Evolutionary conservation across 1,140 invertebrate genomes (phyloP), one percentile per base, ranked within the genome.

Genomic region (Drosophila gunungcola): DNA sequence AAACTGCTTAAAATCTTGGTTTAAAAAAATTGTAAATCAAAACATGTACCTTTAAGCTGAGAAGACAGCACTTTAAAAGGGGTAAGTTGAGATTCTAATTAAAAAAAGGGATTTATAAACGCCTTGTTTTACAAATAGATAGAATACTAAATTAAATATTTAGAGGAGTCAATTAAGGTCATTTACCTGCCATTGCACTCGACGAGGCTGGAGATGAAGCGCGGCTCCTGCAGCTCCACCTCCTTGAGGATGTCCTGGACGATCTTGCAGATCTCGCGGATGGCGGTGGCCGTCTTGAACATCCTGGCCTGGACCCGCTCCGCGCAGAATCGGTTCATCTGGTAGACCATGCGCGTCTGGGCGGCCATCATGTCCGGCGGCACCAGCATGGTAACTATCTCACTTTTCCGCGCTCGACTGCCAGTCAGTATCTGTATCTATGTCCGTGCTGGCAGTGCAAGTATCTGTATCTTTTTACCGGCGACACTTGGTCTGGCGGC

Each of bases 161-260:
- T 29, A 29, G 5, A 29, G 5, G 1, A 29, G 0, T 3, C 29
- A 29, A 29, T 5, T 29, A 29, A 6, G 29, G 29, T 4, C 3
- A 13, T 9, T 91, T 58, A 92, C 91, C 91, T 90, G 55, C 95
- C 95, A 84, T 95, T 95, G 90, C 95, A 95, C 80, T 95, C 95
- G n/a, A 95, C 95, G 12, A 95, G 88, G 29, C 95, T 97, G 45
- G 97, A 98, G 64, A 99, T 98, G 92, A 99, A 99, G 16, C 98
- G 92, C 32, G 98, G 98, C 93, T 99, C 98, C 93, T 99, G 98
- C 7, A 98, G 95, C 92, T 99, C 98, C 1, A 99, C 98, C 92
- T 99, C 98, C 91, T 98, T 98, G 41, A 99, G 94, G 0, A 99
- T 97, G 92, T 99, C 98, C 92, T 98, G 97, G 5, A 99, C 97